These are phyloP conservation scores for Chaetogeoica ovagalla DNA, from an alignment of 2,888 invertebrate species.

Conservation along the genomic window DNA sequence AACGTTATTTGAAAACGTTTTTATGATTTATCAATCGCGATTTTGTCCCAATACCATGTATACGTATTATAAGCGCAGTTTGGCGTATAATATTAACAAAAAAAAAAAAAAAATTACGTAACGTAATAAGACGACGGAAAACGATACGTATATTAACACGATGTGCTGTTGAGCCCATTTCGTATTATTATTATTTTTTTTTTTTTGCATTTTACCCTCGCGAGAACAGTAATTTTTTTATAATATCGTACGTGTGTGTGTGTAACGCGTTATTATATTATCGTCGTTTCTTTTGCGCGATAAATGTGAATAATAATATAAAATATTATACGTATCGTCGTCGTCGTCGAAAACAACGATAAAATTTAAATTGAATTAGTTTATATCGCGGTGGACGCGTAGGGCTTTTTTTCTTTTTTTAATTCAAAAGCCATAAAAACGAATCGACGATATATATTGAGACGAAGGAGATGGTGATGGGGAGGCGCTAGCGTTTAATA, in stretches of 20 bases:
- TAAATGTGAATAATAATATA: not conserved
- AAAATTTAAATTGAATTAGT: slow-evolving; percentile 51
- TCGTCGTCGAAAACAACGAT: slow-evolving; percentile 36
- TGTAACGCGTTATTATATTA: not conserved
- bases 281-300: not conserved
- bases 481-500: slow-evolving; percentile 24
- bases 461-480: not conserved
- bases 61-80: not conserved
- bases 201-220: not conserved
- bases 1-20: slow-evolving; percentile 24
- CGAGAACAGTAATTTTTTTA: not conserved
- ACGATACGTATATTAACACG: too few species aligned
- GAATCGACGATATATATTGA: slow-evolving; percentile 30
- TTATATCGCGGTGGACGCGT: slow-evolving; percentile 5
- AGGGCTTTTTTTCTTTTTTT: slow-evolving; percentile 23
- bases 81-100: not conserved
- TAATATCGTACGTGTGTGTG: not conserved
- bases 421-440: slow-evolving; percentile 39
- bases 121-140: too few species aligned
- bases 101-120: not conserved
- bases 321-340: not conserved
- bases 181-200: not conserved
- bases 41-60: not conserved
- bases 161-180: not conserved
- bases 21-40: slow-evolving; percentile 11